Base-by-base conservation (phyloP, 2,888 invertebrate genomes). In the Bibio marci region DNA sequence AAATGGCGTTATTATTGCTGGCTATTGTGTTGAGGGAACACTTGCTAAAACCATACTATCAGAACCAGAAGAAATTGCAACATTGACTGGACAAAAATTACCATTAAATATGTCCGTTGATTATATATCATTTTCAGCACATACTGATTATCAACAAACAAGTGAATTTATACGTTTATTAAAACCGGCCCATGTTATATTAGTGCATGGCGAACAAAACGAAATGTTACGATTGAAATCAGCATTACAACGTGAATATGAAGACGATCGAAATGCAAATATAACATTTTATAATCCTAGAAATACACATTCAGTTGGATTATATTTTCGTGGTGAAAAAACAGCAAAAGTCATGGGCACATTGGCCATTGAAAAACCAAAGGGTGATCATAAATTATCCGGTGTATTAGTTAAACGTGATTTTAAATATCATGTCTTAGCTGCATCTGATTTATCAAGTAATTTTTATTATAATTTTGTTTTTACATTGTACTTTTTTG, bases 81-180 rank as follows among this genome's bases (percentile, higher is more conserved):
- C 95, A 0, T 80, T 97, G 76, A 77, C 80, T 1, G 98, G 98
- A 0, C 94, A 95, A 63, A 94, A 94, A 61, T 64, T 98, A 41
- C 92, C 94, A 0, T 66, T 97, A 31, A 91, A 90, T 62, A 92
- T 94, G 83, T 91, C 92, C 0, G 95, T 98, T 0, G 94, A 97
- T 63, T 98, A 99, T 62, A 98, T 99, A 52, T 97, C 95, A 0
- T 98, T 98, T 66, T 97, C 97, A 0, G 98, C 98, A 0, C 98
- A 98, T 59, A 97, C 98, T 0, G 95, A 95, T 65, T 95, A 91
- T 59, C 83, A 88, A 59, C 94, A 94, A 65, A 99, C 97, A 0
- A 90, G 91, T 35, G 94, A 95, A 65, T 98, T 99, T 55, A 87
- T 99, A 46, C 73, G 92, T 37, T 75, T 83, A 37, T 65, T 99